Percentiles rank a stretch among this genome's conserved stretches.
Evolutionary conservation across 2,888 invertebrate species (phyloP).

Genomic region (Punctoribates punctum): DNA sequence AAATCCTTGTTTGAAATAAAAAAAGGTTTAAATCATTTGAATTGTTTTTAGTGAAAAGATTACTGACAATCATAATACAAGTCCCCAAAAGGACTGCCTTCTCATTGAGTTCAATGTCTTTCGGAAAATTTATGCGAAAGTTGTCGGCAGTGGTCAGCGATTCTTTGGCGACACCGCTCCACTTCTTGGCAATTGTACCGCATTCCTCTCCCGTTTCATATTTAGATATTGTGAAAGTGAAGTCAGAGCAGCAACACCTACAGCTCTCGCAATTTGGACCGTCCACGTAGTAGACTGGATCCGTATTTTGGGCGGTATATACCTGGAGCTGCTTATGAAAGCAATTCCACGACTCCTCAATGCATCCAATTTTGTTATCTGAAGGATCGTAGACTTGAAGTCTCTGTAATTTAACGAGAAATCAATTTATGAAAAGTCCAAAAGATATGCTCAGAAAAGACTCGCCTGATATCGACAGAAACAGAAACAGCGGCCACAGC

Average conservation of each 20-base stretch:
- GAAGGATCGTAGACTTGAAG: background rate
- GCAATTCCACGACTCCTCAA: constrained; percentile 4
- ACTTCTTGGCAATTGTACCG: constrained; percentile 2
- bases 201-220: constrained; percentile 1
- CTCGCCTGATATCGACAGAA: background rate
- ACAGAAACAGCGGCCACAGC: background rate
- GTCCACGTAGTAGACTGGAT: background rate
- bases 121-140: background rate
- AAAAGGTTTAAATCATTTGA: background rate
- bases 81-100: background rate
- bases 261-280: background rate
- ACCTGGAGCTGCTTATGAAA: background rate
- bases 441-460: background rate
- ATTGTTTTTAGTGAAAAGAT: background rate
- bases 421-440: background rate
- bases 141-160: background rate
- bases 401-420: background rate
- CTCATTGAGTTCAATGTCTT: background rate
- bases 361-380: background rate
- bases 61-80: constrained; percentile 10
- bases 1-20: background rate
- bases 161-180: constrained; percentile 7
- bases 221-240: background rate
- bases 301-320: background rate
- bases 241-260: background rate